Base-by-base conservation (phyloP, 2,888 invertebrate species). In the Pristionchus arcanus region DNA sequence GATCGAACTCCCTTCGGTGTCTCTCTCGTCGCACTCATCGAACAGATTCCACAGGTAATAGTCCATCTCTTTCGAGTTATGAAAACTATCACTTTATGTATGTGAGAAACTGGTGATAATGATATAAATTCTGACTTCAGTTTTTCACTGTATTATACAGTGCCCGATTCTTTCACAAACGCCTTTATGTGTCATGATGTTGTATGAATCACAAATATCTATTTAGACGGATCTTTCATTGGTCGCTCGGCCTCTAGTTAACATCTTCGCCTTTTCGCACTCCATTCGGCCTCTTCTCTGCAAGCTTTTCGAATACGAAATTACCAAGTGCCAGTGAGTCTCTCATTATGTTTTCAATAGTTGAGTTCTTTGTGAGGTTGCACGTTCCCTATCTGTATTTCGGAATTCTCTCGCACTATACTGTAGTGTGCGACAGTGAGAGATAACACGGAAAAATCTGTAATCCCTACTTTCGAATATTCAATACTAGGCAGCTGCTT, bases 291-390 rank as follows among this genome's bases (percentile, higher is more conserved):
- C 93, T 15, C 92, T 95, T 53, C 91, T 95, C 42, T 92, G 93
- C 59, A 87, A 93, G 53, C 91, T 94, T n/a, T 94, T 94, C 91
- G 90, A 90, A 31, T 91, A 93, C 53, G 94, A 94, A 77, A 92
- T 95, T 71, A 90, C 91, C 37, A 92, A 91, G 90, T 94, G 94
- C 93, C 93, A 94, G 94, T 94, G 90, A 93, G 94, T 92, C 21
- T 25, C 84, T 85, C 25, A 21, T n/a, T 55, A n/a, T n/a, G n/a
- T 87, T 19, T 19, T 0, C n/a, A 25, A n/a, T 28, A 42, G 42
- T 42, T 42, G 42, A 49, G 42, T 9, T 49, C 42, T 13, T 49
- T 49, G 42, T 9, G 9, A 13, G 42, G 42, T 49, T 49, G 42
- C 13, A 49, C 11, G 42, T 42, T 42, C 9, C 4, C 42, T 42